A percentile compares a stretch with the other conserved stretches of the same genome.
These are phyloP conservation scores for Drosophila erecta DNA, from an alignment of 1,140 invertebrate species.

Conservation along the genomic window DNA sequence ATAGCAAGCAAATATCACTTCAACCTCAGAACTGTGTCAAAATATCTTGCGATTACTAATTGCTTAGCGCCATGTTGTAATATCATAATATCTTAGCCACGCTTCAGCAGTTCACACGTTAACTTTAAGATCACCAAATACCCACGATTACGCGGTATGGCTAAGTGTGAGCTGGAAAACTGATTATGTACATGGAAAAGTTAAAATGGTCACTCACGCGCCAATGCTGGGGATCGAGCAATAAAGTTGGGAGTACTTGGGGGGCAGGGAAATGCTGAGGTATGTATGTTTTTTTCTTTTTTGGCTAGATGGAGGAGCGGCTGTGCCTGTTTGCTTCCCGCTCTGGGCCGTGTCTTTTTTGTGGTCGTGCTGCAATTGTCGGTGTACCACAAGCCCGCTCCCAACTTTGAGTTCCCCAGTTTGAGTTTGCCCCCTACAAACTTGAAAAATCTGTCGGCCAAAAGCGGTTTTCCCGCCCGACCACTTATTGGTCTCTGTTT, in stretches of 20 bases:
- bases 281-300: slow-evolving; percentile 21
- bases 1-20: too few species aligned
- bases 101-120: not conserved
- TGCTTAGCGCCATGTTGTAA: too few species aligned
- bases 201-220: slow-evolving; percentile 73
- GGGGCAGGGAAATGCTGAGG: slow-evolving; percentile 42
- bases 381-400: slow-evolving; percentile 24
- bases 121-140: not conserved
- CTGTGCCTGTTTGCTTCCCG: slow-evolving; percentile 68
- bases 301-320: slow-evolving; percentile 59
- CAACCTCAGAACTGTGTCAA: too few species aligned
- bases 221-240: slow-evolving; percentile 29
- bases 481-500: slow-evolving; percentile 40
- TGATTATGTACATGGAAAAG: slow-evolving; percentile 76
- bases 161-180: slow-evolving; percentile 53
- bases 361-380: slow-evolving; percentile 72
- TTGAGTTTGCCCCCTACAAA: slow-evolving; percentile 36
- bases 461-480: slow-evolving; percentile 63
- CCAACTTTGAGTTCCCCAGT: slow-evolving; percentile 9
- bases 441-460: slow-evolving; percentile 66
- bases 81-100: too few species aligned
- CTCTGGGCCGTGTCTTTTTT: slow-evolving; percentile 45
- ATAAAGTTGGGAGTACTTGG: slow-evolving; percentile 1
- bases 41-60: too few species aligned
- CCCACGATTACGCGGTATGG: slow-evolving; percentile 1